Percentiles rank a stretch among this genome's conserved stretches.
Conservation (phyloP, 30 jellyfish, hydroid and myxozoan species). For the Hydractinia echinata region DNA sequence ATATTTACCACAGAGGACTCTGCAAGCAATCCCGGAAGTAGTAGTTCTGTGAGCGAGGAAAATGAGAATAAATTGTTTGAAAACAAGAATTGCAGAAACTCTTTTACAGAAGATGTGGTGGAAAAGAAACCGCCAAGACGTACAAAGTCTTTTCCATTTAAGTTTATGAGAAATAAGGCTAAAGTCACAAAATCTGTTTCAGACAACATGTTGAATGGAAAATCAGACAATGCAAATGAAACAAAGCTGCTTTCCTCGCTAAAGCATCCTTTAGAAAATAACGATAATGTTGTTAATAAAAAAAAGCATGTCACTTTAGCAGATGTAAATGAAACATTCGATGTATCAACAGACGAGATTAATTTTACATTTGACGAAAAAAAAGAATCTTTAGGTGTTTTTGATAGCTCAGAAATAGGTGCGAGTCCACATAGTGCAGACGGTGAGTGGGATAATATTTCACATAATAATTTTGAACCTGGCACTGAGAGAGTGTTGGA, state of each 20-base stretch:
- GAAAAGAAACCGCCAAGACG: background rate
- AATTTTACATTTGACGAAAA: constrained; percentile 1
- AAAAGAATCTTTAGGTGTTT: background rate
- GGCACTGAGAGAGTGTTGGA: constrained; percentile 13
- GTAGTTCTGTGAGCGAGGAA: too few relatives aligned
- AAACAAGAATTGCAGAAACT: background rate
- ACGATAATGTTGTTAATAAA: background rate
- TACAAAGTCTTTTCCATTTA: background rate
- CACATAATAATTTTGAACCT: constrained; percentile 61
- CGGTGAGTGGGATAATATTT: constrained; percentile 81
- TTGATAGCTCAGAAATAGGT: background rate
- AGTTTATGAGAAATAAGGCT: background rate
- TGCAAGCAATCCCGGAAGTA: background rate
- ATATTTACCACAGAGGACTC: background rate
- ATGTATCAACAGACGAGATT: background rate
- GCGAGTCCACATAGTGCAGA: constrained; percentile 4
- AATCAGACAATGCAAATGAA: too few relatives aligned
- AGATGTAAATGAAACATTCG: constrained; percentile 11
- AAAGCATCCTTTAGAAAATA: too few relatives aligned
- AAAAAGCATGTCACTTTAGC: background rate
- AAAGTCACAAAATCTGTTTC: too few relatives aligned
- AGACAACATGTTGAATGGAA: too few relatives aligned
- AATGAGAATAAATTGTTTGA: background rate
- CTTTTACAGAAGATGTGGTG: background rate
- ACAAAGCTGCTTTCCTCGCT: too few relatives aligned